These are phyloP conservation scores for Hypselothyrea guttata DNA, from an alignment of 2,888 invertebrate species.

Conservation along the genomic window DNA sequence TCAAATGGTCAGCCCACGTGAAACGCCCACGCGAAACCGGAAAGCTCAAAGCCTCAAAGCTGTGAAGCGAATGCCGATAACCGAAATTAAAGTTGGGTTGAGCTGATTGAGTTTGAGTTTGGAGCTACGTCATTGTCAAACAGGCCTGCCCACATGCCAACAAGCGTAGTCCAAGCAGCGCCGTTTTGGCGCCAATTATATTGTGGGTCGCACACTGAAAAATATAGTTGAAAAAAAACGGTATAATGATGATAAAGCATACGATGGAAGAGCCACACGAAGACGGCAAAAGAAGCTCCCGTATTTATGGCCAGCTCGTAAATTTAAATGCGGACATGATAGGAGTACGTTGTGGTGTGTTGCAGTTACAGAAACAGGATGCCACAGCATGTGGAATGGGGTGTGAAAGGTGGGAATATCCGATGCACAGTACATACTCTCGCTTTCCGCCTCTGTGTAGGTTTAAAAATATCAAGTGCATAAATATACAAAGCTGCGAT, in stretches of 20 bases:
- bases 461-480: constrained; percentile 2
- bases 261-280: constrained; percentile 5
- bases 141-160: constrained; percentile 22
- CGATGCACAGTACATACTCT: constrained; percentile 37
- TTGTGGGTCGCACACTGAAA: constrained; percentile 36
- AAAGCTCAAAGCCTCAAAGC: constrained; percentile 37
- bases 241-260: constrained; percentile 53
- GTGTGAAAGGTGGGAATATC: constrained; percentile 71
- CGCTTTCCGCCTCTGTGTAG: not conserved
- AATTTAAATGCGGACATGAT: constrained; percentile 65
- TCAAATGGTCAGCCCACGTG: constrained; percentile 46
- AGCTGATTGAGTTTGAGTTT: constrained; percentile 20
- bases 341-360: not conserved
- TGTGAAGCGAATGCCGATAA: constrained; percentile 40
- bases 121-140: constrained; percentile 31
- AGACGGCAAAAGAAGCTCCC: constrained; percentile 20
- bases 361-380: constrained; percentile 56
- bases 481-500: constrained; percentile 27
- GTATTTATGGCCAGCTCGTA: constrained; percentile 64
- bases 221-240: constrained; percentile 22
- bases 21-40: constrained; percentile 49
- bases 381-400: constrained; percentile 49
- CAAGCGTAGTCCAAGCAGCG: constrained; percentile 26
- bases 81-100: constrained; percentile 12
- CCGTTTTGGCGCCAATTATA: constrained; percentile 57